phyloP scores from a whole-genome alignment of 2,888 invertebrate genomes.

The Ophion ventricosus region DNA sequence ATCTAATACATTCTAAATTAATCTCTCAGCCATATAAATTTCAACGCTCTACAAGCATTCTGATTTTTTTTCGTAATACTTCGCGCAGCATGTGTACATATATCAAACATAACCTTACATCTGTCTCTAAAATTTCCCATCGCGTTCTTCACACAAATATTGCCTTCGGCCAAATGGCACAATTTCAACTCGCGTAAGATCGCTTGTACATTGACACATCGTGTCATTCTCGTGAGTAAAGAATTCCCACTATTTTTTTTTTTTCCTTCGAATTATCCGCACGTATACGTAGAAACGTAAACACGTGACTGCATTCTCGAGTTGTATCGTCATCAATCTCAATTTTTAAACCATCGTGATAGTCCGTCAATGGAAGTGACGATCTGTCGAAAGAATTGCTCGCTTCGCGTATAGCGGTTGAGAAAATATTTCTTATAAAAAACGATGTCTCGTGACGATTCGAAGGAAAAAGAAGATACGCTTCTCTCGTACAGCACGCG shows the following conservation, averaged over 20 bases:
- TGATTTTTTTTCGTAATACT: too few species aligned
- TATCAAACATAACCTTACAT: not conserved
- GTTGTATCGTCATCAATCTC: not conserved
- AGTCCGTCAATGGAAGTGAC: not conserved
- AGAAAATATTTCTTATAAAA: not conserved
- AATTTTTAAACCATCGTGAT: not conserved
- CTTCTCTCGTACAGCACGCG: not conserved
- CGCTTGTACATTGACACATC: not conserved
- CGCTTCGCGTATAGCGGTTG: not conserved
- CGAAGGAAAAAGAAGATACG: not conserved
- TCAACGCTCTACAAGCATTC: too few species aligned
- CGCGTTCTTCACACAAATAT: not conserved
- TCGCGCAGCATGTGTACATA: not conserved
- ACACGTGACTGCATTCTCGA: not conserved
- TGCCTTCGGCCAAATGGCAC: not conserved
- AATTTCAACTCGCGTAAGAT: not conserved
- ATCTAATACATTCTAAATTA: too few species aligned
- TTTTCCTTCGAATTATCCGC: not conserved
- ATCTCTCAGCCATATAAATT: too few species aligned
- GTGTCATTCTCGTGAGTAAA: not conserved
- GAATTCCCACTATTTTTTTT: not conserved
- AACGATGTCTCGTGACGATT: not conserved
- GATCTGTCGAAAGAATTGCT: not conserved
- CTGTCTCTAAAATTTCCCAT: too few species aligned
- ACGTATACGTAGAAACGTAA: not conserved